These are phyloP conservation scores for Pristionchus maxplancki DNA, from an alignment of 2,888 invertebrate species.

Conservation along the genomic window DNA sequence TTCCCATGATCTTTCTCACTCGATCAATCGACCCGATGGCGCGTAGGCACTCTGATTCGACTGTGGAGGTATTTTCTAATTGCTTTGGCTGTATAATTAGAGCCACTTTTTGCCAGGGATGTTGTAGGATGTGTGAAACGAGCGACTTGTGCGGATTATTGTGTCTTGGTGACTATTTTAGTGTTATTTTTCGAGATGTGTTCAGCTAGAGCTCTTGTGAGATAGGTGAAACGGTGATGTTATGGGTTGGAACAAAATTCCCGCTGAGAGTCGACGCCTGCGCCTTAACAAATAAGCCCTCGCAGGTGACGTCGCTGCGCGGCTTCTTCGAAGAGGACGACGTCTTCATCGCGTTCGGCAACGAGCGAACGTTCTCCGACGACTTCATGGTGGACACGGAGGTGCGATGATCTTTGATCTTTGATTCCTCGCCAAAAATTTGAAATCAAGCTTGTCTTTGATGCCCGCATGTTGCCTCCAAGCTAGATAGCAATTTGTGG, in stretches of 20 bases:
- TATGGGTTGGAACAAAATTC: background rate
- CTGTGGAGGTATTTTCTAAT: background rate
- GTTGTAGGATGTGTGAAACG: background rate
- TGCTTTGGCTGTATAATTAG: no score
- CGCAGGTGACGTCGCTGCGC: slow-evolving; percentile 81
- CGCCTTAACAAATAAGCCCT: no score
- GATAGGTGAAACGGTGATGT: background rate
- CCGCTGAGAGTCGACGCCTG: no score
- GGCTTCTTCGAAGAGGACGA: slow-evolving; percentile 84
- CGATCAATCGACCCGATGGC: background rate
- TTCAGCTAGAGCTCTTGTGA: no score
- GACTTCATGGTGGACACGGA: slow-evolving; percentile 95
- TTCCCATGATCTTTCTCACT: background rate
- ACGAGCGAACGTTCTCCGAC: slow-evolving; percentile 88
- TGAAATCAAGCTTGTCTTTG: no score
- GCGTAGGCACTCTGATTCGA: slow-evolving; percentile 26
- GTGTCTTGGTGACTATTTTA: no score
- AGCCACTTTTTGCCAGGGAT: no score
- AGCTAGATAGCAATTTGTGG: no score
- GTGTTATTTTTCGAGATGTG: no score
- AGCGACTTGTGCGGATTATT: no score
- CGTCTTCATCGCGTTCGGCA: slow-evolving; percentile 95
- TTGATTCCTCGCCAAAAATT: no score
- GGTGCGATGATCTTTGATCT: slow-evolving; percentile 81
- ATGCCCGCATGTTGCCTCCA: no score